Evolutionary conservation across 2,797 vertebrate species (phyloP), one percentile per base, ranked within the genome.

Genomic region (Typhlichthys subterraneus): DNA sequence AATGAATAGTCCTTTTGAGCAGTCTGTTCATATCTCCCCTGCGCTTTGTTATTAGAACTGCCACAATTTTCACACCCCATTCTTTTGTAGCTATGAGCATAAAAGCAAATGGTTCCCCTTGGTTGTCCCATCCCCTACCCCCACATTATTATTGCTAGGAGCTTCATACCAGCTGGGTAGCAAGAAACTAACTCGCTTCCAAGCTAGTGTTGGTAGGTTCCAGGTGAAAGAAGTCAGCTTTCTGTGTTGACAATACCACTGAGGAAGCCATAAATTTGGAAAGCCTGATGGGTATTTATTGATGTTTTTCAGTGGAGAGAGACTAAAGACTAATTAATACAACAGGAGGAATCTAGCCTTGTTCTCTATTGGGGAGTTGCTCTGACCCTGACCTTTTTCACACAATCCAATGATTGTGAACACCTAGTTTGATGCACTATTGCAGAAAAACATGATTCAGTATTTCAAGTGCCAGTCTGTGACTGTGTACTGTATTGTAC

Each of bases 181-280:
- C 86, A 88, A 81, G 65, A 79, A 65, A 11, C 51, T 69, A 93
- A 93, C 90, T 91, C 88, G 78, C 87, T 92, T 91, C 70, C 76
- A 80, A 84, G 74, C 38, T 42, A 42, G 38, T 42, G 38, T 42
- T 9, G 6, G 38, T 42, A 42, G 6, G 73, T 71, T 85, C 81
- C 82, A 64, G 52, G 88, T 89, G 89, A 90, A 83, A 86, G 72
- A 63, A 78, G 78, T 88, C 77, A 83, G 84, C 87, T 69, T 85
- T 60, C 80, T 71, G 79, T 67, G 82, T 89, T 88, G 88, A 91
- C 91, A 88, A 86, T 89, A 85, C 85, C 90, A 90, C 85, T 75
- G 76, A 89, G 90, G 93, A 91, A 94, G 92, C 88, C 82, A 88
- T 93, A 93, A 92, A 94, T 93, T 92, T 93, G 82, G 85, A 86